Evolutionary conservation across 30 jellyfish, hydroid and myxozoan species (phyloP).

Genomic region (Sanderia malayensis): DNA sequence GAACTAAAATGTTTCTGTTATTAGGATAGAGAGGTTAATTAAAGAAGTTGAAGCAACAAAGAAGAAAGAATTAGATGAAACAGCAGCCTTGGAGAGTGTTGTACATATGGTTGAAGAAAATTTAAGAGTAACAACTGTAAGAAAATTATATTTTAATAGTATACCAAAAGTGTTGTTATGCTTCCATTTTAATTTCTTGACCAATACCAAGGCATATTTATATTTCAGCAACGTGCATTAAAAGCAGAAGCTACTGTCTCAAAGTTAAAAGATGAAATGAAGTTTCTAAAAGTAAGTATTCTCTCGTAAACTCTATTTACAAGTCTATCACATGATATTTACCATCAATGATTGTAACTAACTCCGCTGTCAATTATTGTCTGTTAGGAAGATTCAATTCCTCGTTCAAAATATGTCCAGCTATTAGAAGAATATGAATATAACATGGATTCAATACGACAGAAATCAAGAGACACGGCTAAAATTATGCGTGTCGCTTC

Average conservation of each 20-base stretch:
- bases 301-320: not conserved
- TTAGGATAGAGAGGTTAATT: conserved; percentile 55
- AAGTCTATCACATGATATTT: not conserved
- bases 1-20: not conserved
- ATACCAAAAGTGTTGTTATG: too few species aligned
- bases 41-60: conserved; percentile 57
- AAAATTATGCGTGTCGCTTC: conserved; percentile 62
- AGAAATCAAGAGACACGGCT: conserved; percentile 63
- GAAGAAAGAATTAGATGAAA: conserved; percentile 71
- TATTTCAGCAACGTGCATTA: conserved; percentile 70
- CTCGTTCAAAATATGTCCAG: conserved; percentile 36
- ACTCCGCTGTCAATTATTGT: not conserved
- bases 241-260: conserved; percentile 55
- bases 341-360: too few species aligned
- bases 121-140: conserved; percentile 71
- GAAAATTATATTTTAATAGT: not conserved
- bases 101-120: conserved; percentile 93
- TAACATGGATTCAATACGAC: conserved; percentile 51
- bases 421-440: conserved; percentile 49
- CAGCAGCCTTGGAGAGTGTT: conserved; percentile 78
- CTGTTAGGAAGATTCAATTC: conserved; percentile 66
- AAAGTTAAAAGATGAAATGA: conserved; percentile 56
- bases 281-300: conserved; percentile 42
- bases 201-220: too few species aligned
- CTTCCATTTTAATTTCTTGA: too few species aligned